Base-by-base conservation (phyloP, 2,113 vertebrate species). In the Pituophis catenifer region DNA sequence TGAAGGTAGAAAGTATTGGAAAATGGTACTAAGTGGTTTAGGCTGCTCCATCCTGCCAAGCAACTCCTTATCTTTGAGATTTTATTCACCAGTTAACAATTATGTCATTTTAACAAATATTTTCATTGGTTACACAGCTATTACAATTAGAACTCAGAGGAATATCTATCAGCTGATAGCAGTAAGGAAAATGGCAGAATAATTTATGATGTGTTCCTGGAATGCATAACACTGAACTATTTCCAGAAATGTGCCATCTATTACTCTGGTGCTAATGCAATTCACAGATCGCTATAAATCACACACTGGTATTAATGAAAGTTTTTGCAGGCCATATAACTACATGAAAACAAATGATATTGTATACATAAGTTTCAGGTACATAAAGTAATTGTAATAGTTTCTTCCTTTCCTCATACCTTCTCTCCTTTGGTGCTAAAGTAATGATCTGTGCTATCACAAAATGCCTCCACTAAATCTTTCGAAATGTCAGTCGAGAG, bases 401-500 rank as follows among this genome's bases (percentile, higher is more conserved):
- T 96, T 94, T 96, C 91, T 75, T 38, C 96, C 96, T 95, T 96
- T 95, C 94, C 91, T 94, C 94, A 15, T 95, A 90, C 87, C 90
- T n/a, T 93, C 93, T 96, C 88, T 91, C 85, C 29, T 94, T 96
- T 86, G 90, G 91, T 93, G 94, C 88, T 92, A 91, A 91, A 90
- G 94, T 96, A 97, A 96, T 93, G 92, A 96, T 91, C 95, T 95
- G 93, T 93, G 93, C 95, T 94, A 96, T 96, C 70, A 86, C 91
- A 92, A 96, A 95, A 91, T 95, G 93, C 89, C 26, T 94, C 85
- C 44, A 89, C 95, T 94, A 94, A 95, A 92, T 96, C 96, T 97
- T 96, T 94, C 91, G 93, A 97, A 97, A 96, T 94, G 96, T 97
- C 97, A 96, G 91, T 96, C 91, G 93, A 97, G 95, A 97, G 97